Evolutionary conservation across 1,140 invertebrate species (phyloP).

Genomic region (Eubasilissa regina): DNA sequence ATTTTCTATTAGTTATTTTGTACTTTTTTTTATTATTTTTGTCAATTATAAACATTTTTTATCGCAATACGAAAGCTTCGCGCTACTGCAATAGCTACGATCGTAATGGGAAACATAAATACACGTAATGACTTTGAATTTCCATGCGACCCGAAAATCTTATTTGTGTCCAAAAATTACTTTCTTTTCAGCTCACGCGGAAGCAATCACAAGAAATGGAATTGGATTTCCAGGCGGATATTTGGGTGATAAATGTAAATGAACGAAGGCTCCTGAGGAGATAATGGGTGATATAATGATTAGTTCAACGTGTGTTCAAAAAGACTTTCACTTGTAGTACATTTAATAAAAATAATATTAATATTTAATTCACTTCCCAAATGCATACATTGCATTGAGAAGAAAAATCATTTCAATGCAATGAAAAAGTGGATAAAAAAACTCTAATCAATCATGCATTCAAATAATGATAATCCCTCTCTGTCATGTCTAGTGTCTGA

Average conservation of each 20-base stretch:
- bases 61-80: too few species aligned
- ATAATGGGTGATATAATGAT: background rate
- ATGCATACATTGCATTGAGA: too few species aligned
- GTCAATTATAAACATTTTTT: too few species aligned
- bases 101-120: background rate
- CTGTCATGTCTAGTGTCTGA: too few species aligned
- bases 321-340: background rate
- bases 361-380: too few species aligned
- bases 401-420: too few species aligned
- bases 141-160: background rate
- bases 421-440: too few species aligned
- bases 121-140: conserved; percentile 2
- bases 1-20: too few species aligned
- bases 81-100: too few species aligned
- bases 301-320: background rate
- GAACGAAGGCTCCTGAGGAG: background rate
- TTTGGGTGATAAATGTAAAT: conserved; percentile 22
- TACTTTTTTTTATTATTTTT: too few species aligned
- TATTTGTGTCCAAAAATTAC: background rate
- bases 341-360: background rate
- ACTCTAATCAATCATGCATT: too few species aligned
- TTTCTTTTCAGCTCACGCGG: conserved; percentile 2
- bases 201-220: conserved; percentile 23
- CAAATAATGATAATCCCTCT: too few species aligned
- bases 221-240: conserved; percentile 3